Conservation (phyloP, 2,888 invertebrate species). For the Eupsilia transversa region DNA sequence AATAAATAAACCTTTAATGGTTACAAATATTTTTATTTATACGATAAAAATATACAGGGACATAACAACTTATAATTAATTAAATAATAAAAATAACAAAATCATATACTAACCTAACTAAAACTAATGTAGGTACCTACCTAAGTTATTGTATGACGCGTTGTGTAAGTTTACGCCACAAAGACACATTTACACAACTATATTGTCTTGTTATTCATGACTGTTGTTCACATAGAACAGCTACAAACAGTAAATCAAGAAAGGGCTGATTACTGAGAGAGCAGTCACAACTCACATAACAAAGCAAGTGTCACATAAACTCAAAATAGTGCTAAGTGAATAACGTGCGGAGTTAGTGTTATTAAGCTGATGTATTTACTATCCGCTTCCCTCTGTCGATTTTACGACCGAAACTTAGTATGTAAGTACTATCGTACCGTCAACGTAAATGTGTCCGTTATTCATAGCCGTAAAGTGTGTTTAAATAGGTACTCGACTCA, state of each 20-base stretch:
- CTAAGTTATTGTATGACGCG: slow-evolving; percentile 22
- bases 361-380: slow-evolving; percentile 53
- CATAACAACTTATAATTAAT: too few relatives aligned
- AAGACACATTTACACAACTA: slow-evolving; percentile 28
- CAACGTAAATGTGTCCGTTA: slow-evolving; percentile 15
- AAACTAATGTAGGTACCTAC: not conserved
- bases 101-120: too few relatives aligned
- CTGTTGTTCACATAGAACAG: slow-evolving; percentile 37
- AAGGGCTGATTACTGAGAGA: slow-evolving; percentile 51
- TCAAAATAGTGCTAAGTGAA: slow-evolving; percentile 59
- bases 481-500: not conserved
- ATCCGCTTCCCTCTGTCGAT: slow-evolving; percentile 38
- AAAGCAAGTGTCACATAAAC: slow-evolving; percentile 59
- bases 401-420: slow-evolving; percentile 38
- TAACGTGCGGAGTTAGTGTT: slow-evolving; percentile 52
- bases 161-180: slow-evolving; percentile 39
- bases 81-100: too few relatives aligned
- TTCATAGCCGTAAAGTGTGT: not conserved
- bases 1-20: slow-evolving; percentile 9
- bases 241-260: slow-evolving; percentile 50
- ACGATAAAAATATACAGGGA: too few relatives aligned
- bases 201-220: slow-evolving; percentile 37
- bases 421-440: not conserved
- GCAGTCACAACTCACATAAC: slow-evolving; percentile 51
- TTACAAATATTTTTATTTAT: too few relatives aligned